Percentiles rank a stretch among this genome's conserved stretches.
Conservation (phyloP, 2,113 vertebrate genomes). For the Scytalopus superciliaris region DNA sequence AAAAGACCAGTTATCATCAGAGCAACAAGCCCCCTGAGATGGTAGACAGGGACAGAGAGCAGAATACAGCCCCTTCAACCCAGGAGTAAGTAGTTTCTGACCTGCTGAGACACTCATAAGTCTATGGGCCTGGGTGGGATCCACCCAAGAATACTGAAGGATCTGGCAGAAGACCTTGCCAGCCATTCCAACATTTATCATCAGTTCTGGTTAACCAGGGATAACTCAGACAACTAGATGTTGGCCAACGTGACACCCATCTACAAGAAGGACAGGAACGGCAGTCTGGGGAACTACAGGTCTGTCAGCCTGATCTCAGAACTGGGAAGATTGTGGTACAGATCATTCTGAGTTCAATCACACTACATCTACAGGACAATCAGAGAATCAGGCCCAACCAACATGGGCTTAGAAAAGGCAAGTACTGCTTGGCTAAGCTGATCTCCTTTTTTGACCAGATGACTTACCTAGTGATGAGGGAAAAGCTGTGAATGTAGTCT, state of each 20-base stretch:
- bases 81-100: no score
- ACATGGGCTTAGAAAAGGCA: not conserved
- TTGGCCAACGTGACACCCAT: not conserved
- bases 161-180: not conserved
- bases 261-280: not conserved
- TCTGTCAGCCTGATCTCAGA: not conserved
- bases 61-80: not conserved
- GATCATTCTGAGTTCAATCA: not conserved
- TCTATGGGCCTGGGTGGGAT: not conserved
- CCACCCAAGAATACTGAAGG: not conserved
- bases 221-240: not conserved
- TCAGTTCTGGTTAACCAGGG: not conserved
- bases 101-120: no score
- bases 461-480: not conserved
- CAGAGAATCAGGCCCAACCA: not conserved
- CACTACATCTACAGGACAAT: no score
- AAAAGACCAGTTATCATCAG: not conserved
- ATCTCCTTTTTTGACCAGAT: not conserved
- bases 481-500: not conserved
- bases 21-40: not conserved
- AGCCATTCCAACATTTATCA: not conserved
- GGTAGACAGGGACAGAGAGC: not conserved
- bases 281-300: not conserved
- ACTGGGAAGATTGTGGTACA: not conserved
- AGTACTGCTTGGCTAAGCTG: not conserved